Evolutionary conservation across 2,113 vertebrate species (phyloP).

Genomic region (Excalfactoria chinensis): DNA sequence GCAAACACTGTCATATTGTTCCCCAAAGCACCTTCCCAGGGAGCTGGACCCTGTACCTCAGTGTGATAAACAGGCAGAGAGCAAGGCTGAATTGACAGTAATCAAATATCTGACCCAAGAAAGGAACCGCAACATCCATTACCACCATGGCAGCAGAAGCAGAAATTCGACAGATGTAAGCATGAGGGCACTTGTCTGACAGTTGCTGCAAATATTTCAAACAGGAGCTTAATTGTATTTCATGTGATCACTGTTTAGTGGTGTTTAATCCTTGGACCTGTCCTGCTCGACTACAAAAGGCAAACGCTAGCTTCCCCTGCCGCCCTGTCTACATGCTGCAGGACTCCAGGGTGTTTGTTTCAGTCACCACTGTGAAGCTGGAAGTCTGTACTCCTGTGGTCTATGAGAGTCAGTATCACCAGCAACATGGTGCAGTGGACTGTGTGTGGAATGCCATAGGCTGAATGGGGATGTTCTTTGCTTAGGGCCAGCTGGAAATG

Average conservation of each 20-base stretch:
- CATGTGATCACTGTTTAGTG: background rate
- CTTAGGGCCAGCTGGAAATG: background rate
- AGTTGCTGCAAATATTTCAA: background rate
- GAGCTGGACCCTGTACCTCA: background rate
- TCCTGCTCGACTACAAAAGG: background rate
- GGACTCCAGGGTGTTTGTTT: background rate
- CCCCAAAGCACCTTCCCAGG: background rate
- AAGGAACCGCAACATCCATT: background rate
- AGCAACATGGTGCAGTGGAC: fast-evolving
- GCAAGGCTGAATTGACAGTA: background rate
- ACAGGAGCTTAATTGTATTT: background rate
- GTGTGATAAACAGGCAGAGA: background rate
- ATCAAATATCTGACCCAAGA: background rate
- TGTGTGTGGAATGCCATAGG: background rate
- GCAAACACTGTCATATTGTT: fast-evolving
- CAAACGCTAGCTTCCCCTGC: fast-evolving
- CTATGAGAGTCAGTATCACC: background rate
- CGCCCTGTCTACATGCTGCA: background rate
- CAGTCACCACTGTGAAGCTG: background rate
- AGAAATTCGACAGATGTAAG: background rate
- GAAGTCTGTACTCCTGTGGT: background rate
- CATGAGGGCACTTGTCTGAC: background rate
- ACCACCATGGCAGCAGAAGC: background rate
- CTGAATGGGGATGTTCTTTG: background rate
- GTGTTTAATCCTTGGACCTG: background rate